Base-by-base conservation (phyloP, 2,888 invertebrate species). In the Piscicola geometra region DNA sequence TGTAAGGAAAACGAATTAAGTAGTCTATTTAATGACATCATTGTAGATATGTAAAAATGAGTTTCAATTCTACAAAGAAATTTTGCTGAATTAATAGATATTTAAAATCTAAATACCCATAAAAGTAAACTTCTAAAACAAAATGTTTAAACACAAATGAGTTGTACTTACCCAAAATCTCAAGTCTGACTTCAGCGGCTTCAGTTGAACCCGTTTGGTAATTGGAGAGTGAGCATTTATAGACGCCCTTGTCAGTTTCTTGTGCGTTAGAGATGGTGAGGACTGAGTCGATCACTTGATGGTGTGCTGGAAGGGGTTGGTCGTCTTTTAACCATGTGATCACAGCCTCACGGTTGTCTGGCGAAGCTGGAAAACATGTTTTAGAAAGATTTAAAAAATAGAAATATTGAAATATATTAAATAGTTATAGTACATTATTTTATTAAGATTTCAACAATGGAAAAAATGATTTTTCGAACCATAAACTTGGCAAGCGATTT, bases 111-210 rank as follows among this genome's bases (percentile, higher is more conserved):
- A 18, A 15, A 50, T 15, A 50, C 18, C 15, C 15, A 15, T 50
- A 15, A 50, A 50, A 15, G 18, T 15, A 18, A 15, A 50, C 15
- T 50, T 15, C 18, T 50, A 15, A 18, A 50, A 50, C 18, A 50
- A 50, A 50, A 50, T 15, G 52, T 50, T 50, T 15, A 15, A 15
- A 18, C 52, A 66, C 15, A n/a, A n/a, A n/a, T n/a, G n/a, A n/a
- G n/a, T n/a, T n/a, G n/a, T n/a, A n/a, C 72, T 52, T 5, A 73
- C 73, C 60, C 25, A 64, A 30, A 1, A 73, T 36, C 1, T 32
- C 33, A 25, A 73, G 36, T 15, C 28, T 28, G 35, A 73, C 64
- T n/a, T 73, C 33, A 36, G 64, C 64, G 18, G 47, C 33, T 12
- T 73, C 33, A n/a, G n/a, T 33, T 15, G 33, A 33, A 3, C 36